Conservation (phyloP, 2,113 vertebrate genomes). For the Petromus typicus region DNA sequence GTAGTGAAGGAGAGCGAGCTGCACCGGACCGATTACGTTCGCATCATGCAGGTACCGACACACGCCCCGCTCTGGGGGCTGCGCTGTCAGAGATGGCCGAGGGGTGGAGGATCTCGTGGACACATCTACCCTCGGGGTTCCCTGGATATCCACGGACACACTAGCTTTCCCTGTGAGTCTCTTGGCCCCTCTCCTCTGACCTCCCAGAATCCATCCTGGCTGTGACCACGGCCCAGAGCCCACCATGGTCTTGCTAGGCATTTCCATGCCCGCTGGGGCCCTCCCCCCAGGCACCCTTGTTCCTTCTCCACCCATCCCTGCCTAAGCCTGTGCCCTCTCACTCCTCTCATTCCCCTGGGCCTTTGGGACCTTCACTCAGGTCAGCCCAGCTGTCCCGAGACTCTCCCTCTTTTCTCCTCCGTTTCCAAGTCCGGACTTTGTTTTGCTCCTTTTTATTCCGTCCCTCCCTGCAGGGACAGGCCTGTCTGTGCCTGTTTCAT, state of each 20-base stretch:
- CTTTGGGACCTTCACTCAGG: neutral
- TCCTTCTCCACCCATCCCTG: neutral
- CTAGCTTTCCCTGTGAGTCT: neutral
- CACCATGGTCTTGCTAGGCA: neutral
- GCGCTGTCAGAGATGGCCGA: neutral
- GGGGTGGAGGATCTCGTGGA: neutral
- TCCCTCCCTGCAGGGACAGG: neutral
- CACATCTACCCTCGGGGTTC: neutral
- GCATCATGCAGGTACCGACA: constrained; percentile 91
- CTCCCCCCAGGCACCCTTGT: neutral
- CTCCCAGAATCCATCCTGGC: neutral
- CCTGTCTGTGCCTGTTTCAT: neutral
- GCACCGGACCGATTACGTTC: constrained; percentile 88
- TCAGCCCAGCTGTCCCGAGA: neutral
- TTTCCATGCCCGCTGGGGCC: neutral
- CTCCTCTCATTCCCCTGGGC: neutral
- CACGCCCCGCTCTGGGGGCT: accelerated
- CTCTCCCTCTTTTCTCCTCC: neutral
- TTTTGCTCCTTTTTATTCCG: constrained; percentile 19
- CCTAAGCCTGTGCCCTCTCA: neutral
- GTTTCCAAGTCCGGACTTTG: neutral
- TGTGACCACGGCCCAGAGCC: neutral
- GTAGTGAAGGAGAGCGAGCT: constrained; percentile 88
- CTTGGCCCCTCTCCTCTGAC: neutral
- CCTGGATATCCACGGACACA: too few species aligned